These are phyloP conservation scores for Ceratoteleas bidentatus DNA, from an alignment of 1,140 invertebrate species.

Conservation along the genomic window DNA sequence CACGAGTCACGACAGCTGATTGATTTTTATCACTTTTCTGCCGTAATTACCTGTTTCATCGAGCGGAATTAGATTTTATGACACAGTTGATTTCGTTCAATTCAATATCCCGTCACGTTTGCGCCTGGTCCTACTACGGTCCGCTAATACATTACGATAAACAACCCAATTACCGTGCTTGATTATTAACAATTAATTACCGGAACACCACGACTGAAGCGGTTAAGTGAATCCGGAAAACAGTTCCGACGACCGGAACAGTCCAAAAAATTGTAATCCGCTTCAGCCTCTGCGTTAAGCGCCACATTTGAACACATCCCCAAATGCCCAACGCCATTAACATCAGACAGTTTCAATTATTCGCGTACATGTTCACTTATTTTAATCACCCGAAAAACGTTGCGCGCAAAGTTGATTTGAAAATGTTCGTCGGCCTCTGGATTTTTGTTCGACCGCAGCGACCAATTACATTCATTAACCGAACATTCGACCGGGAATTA, in stretches of 20 bases:
- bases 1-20: constrained; percentile 54
- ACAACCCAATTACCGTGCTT: too few relatives aligned
- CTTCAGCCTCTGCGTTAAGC: too few relatives aligned
- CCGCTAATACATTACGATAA: too few relatives aligned
- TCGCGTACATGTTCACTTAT: constrained; percentile 11
- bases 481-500: not conserved
- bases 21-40: constrained; percentile 62
- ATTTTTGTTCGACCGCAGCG: not conserved
- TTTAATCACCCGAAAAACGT: constrained; percentile 15
- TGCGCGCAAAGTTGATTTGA: not conserved
- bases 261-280: not conserved
- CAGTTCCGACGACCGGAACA: not conserved
- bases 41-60: constrained; percentile 38
- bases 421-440: not conserved
- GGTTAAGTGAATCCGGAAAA: not conserved
- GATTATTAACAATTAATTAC: too few relatives aligned
- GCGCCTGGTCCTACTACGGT: not conserved
- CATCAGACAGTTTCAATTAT: constrained; percentile 27
- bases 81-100: constrained; percentile 15
- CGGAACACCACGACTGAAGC: too few relatives aligned
- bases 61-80: constrained; percentile 41
- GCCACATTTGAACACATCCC: not conserved
- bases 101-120: constrained; percentile 14
- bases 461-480: not conserved
- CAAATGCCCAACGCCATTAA: constrained; percentile 22